phyloP scores from a whole-genome alignment of 2,797 vertebrate genomes.

The Bufotes viridis region DNA sequence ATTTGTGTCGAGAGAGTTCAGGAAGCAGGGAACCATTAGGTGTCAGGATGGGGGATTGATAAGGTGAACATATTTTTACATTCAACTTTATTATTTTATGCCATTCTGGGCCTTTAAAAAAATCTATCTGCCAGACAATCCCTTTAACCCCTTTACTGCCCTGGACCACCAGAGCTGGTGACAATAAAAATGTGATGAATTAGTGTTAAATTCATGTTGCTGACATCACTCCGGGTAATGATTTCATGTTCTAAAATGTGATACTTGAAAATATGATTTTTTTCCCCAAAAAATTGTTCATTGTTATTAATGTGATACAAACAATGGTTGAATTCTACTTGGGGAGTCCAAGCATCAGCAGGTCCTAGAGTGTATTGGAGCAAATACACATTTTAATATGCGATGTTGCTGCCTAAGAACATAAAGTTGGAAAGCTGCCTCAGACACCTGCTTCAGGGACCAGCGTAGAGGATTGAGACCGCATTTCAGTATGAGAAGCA shows the following conservation, averaged over 20 bases:
- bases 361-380: constrained; percentile 39
- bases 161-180: too few species aligned
- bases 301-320: neutral
- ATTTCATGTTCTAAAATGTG: neutral
- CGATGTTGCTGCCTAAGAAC: constrained; percentile 29
- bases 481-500: constrained; percentile 35
- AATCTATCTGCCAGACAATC: too few species aligned
- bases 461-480: constrained; percentile 23
- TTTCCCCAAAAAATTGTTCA: neutral
- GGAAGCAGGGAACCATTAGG: too few species aligned
- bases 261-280: neutral
- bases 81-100: too few species aligned
- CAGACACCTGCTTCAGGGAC: constrained; percentile 51
- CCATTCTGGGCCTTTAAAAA: too few species aligned
- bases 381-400: constrained; percentile 51
- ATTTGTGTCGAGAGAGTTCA: too few species aligned
- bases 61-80: too few species aligned
- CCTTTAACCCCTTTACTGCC: too few species aligned
- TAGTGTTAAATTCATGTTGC: neutral
- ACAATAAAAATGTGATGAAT: neutral
- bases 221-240: neutral
- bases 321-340: constrained; percentile 36
- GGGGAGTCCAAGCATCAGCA: constrained; percentile 35
- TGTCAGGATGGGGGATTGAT: too few species aligned
- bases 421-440: constrained; percentile 45